Evolutionary conservation across 2,113 vertebrate genomes (phyloP).

Genomic region (Xiphophorus maculatus): DNA sequence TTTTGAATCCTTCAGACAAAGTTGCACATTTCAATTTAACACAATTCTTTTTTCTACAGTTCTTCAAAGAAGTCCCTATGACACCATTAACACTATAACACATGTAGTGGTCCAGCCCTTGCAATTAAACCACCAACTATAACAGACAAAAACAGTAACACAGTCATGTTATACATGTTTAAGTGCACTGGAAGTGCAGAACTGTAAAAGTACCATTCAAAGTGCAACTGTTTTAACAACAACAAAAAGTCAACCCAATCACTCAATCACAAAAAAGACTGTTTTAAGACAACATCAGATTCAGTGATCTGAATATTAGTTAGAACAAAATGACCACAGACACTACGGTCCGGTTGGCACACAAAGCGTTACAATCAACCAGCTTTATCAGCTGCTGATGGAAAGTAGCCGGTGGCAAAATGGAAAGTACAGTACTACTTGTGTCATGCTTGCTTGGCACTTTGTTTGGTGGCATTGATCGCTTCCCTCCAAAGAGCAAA

Average conservation of each 20-base stretch:
- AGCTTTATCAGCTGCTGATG: slow-evolving; percentile 74
- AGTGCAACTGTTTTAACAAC: slow-evolving; percentile 70
- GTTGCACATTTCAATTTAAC: slow-evolving; percentile 55
- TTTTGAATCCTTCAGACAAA: slow-evolving; percentile 44
- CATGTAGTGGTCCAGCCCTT: slow-evolving; percentile 53
- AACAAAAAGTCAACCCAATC: slow-evolving; percentile 31
- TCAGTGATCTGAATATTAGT: slow-evolving; percentile 44
- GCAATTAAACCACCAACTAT: slow-evolving; percentile 34
- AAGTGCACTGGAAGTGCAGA: slow-evolving; percentile 65
- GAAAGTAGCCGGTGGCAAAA: slow-evolving; percentile 82
- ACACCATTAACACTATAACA: slow-evolving; percentile 46
- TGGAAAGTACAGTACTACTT: slow-evolving; percentile 81
- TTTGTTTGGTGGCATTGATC: slow-evolving; percentile 78
- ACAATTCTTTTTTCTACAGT: background rate
- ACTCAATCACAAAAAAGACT: slow-evolving; percentile 33
- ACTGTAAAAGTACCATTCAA: slow-evolving; percentile 72
- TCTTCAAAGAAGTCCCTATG: slow-evolving; percentile 43
- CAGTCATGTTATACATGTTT: slow-evolving; percentile 52
- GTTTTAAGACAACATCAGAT: slow-evolving; percentile 71
- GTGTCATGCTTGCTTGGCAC: slow-evolving; percentile 81
- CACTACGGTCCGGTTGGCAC: slow-evolving; percentile 64
- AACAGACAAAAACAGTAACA: slow-evolving; percentile 44
- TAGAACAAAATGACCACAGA: slow-evolving; percentile 42
- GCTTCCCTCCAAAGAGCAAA: slow-evolving; percentile 72
- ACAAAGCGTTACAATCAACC: slow-evolving; percentile 68